phyloP scores from a whole-genome alignment of 2,113 vertebrate genomes.

The Melanerpes formicivorus region DNA sequence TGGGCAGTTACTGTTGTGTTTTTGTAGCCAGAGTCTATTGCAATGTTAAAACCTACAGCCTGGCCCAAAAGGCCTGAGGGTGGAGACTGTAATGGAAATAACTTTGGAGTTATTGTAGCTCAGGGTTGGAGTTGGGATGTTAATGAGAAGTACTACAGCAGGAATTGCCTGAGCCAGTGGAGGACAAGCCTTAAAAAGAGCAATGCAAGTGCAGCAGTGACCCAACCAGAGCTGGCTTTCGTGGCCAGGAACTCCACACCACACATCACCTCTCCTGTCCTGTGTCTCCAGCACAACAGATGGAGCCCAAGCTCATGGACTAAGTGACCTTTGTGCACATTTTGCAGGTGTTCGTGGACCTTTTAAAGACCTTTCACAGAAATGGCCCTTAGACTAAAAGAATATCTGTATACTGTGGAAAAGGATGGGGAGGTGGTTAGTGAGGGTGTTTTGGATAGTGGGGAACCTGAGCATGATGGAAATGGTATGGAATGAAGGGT shows the following conservation, averaged over 20 bases:
- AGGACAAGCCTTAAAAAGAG: not conserved
- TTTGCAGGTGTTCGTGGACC: not conserved
- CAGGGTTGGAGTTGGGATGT: not conserved
- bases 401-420: not conserved
- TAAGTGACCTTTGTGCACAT: not conserved
- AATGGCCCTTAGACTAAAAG: too few relatives aligned
- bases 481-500: not conserved
- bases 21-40: not conserved
- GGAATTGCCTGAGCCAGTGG: not conserved
- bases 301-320: not conserved
- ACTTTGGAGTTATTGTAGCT: not conserved
- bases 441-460: too few relatives aligned
- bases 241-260: not conserved
- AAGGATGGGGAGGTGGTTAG: not conserved
- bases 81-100: not conserved
- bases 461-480: not conserved
- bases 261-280: not conserved
- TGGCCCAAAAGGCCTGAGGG: not conserved
- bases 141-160: not conserved
- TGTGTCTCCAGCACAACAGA: rapidly evolving
- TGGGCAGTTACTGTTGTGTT: not conserved
- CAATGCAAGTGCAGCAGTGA: not conserved
- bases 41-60: not conserved
- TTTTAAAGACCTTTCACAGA: not conserved
- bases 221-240: not conserved